phyloP scores from a whole-genome alignment of 2,113 vertebrate species.

The Lepus americanus region DNA sequence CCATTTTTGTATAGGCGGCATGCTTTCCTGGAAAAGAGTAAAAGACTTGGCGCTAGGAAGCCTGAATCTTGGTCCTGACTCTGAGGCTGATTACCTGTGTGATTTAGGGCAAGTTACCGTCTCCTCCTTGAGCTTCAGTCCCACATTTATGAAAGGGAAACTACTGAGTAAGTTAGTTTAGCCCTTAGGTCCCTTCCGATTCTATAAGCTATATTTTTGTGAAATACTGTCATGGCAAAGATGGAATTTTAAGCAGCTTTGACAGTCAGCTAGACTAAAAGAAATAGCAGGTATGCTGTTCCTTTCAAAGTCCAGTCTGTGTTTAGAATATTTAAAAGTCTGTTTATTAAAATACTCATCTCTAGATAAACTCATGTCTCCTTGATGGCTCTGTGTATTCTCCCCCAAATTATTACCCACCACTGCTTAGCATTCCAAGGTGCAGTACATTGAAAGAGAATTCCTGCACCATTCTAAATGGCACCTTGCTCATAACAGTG shows the following conservation, averaged over 20 bases:
- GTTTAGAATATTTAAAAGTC: conserved; percentile 46
- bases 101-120: conserved; percentile 49
- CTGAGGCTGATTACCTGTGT: not conserved
- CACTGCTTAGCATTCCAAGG: conserved; percentile 20
- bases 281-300: not conserved
- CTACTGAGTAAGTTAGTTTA: conserved; percentile 30
- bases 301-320: conserved; percentile 25
- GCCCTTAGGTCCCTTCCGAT: not conserved
- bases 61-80: conserved; percentile 50
- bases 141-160: not conserved
- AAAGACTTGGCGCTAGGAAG: conserved; percentile 42
- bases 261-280: conserved; percentile 27
- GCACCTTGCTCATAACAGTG: conserved; percentile 54
- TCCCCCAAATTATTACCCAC: conserved; percentile 9
- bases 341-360: conserved; percentile 28
- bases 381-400: not conserved
- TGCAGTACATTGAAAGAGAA: not conserved
- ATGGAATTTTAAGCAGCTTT: conserved; percentile 26
- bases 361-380: conserved; percentile 15
- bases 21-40: conserved; percentile 67
- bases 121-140: conserved; percentile 48
- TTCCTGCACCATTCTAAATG: not conserved
- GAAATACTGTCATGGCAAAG: conserved; percentile 44
- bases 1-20: conserved; percentile 74
- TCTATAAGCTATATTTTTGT: conserved; percentile 29